Conservation (phyloP, 92 coral and sea anemone genomes). For the Ricordea florida region DNA sequence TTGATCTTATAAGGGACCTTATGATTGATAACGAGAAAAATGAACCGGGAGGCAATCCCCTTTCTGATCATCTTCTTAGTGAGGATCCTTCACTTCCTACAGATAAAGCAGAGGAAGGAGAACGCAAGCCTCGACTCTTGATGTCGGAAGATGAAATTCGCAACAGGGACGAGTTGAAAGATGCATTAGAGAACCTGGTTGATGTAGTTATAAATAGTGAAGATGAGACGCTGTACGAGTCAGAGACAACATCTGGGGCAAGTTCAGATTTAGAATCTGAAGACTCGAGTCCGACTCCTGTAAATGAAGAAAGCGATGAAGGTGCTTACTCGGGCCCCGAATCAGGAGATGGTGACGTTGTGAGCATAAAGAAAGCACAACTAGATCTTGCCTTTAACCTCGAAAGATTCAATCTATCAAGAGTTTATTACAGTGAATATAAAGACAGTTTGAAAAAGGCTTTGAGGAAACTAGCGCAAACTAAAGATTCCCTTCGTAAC, state of each 20-base stretch:
- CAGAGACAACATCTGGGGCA: slow-evolving; percentile 81
- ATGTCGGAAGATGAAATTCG: slow-evolving; percentile 47
- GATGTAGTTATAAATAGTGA: slow-evolving; percentile 31
- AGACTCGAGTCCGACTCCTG: slow-evolving; percentile 24
- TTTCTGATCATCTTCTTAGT: slow-evolving; percentile 1
- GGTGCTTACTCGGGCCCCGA: slow-evolving; percentile 71
- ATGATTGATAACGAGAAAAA: background rate
- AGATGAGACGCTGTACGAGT: slow-evolving; percentile 34
- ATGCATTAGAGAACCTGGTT: slow-evolving; percentile 65
- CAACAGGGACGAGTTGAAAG: slow-evolving; percentile 57
- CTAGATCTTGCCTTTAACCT: slow-evolving; percentile 67
- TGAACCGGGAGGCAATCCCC: background rate
- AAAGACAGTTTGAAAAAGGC: slow-evolving; percentile 71
- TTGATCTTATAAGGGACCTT: slow-evolving; percentile 64
- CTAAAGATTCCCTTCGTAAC: slow-evolving; percentile 37
- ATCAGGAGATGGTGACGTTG: slow-evolving; percentile 55
- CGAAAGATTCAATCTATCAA: slow-evolving; percentile 86
- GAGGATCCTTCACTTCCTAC: background rate
- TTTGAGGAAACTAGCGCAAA: slow-evolving; percentile 53
- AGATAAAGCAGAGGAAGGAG: background rate
- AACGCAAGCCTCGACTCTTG: background rate
- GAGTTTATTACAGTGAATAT: slow-evolving; percentile 88
- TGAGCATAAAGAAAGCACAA: slow-evolving; percentile 71
- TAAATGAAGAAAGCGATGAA: slow-evolving; percentile 35
- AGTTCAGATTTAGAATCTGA: slow-evolving; percentile 81